Percentiles rank a stretch among this genome's conserved stretches.
Evolutionary conservation across 2,797 vertebrate species (phyloP).

Genomic region (Gorsachius magnificus): DNA sequence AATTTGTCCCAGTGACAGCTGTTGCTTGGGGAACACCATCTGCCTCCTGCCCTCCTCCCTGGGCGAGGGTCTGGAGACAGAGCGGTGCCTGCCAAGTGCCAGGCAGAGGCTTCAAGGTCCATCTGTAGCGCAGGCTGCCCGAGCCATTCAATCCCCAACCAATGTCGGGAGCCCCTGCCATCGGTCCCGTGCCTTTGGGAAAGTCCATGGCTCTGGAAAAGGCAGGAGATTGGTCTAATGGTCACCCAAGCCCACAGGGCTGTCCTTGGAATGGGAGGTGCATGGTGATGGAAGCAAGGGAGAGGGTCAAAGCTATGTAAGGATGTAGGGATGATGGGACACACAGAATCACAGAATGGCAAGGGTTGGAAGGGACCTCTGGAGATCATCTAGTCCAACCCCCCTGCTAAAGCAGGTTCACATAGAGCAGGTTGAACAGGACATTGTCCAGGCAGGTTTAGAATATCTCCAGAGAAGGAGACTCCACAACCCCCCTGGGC

Average conservation of each 20-base stretch:
- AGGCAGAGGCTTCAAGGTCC: neutral
- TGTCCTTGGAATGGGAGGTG: neutral
- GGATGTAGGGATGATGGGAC: neutral
- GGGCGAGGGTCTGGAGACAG: neutral
- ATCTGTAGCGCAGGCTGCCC: neutral
- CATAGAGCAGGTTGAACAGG: too few species aligned
- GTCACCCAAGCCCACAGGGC: neutral
- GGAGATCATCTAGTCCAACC: too few species aligned
- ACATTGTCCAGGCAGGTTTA: too few species aligned
- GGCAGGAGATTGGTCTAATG: neutral
- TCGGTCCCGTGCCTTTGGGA: fast-evolving
- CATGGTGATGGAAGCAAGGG: neutral
- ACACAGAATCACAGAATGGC: neutral
- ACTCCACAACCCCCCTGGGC: too few species aligned
- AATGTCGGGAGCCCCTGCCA: fast-evolving
- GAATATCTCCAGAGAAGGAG: too few species aligned
- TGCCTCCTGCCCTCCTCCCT: neutral
- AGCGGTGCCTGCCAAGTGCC: neutral
- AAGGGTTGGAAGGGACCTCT: too few species aligned
- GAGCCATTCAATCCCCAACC: neutral
- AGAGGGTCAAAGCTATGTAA: neutral
- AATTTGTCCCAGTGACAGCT: neutral
- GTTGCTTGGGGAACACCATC: neutral
- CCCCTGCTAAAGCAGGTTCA: too few species aligned
- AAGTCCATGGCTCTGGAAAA: neutral